phyloP scores from a whole-genome alignment of 2,888 invertebrate species.

The Azorinus chamasolen region DNA sequence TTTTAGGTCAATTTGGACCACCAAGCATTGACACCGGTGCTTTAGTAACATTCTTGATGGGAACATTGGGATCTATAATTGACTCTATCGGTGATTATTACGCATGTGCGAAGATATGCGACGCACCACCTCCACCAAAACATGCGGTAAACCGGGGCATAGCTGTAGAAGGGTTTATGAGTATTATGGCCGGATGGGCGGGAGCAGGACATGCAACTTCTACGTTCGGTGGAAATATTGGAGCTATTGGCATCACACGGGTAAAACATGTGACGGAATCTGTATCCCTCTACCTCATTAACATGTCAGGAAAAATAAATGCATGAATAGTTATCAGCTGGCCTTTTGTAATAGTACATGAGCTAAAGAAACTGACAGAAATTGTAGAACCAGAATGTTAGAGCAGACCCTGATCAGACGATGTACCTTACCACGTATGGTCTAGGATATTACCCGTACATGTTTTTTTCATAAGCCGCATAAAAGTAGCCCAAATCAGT shows the following conservation, averaged over 20 bases:
- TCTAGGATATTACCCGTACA: too few species aligned
- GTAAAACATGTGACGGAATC: too few species aligned
- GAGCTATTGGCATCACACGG: constrained; percentile 61
- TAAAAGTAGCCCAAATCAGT: too few species aligned
- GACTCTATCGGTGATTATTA: constrained; percentile 93
- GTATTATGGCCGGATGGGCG: constrained; percentile 61
- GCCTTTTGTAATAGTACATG: too few species aligned
- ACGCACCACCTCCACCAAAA: constrained; percentile 93
- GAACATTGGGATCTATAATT: constrained; percentile 72
- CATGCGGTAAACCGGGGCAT: constrained; percentile 92
- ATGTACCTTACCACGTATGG: too few species aligned
- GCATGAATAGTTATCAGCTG: too few species aligned
- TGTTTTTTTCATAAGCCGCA: too few species aligned
- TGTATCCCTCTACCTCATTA: too few species aligned
- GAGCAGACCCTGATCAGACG: too few species aligned
- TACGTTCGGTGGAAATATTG: constrained; percentile 63
- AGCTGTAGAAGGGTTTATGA: constrained; percentile 65
- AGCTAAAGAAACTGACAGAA: too few species aligned
- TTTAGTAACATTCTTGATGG: constrained; percentile 70
- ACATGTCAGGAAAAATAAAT: too few species aligned
- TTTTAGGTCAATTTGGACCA: constrained; percentile 73
- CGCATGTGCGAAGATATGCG: constrained; percentile 90
- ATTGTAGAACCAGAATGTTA: too few species aligned
- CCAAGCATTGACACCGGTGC: constrained; percentile 65
- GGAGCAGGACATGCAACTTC: constrained; percentile 64